Evolutionary conservation across 2,113 vertebrate genomes (phyloP), one percentile per base, ranked within the genome.

Genomic region (Callithrix jacchus): DNA sequence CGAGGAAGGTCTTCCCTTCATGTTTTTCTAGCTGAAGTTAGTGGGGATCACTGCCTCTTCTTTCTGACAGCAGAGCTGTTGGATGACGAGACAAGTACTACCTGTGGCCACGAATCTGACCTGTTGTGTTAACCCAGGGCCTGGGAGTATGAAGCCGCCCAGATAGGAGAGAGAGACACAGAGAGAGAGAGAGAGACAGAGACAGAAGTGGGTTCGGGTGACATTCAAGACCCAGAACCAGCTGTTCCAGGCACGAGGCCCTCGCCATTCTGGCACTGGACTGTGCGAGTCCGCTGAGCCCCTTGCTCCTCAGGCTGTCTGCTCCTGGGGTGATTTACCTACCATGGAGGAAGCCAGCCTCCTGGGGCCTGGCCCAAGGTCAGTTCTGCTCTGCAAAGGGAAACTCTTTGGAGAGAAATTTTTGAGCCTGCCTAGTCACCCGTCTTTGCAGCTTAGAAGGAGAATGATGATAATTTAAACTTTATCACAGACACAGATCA

Each of bases 241-340:
- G 81, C 14, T 45, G 23, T 45, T 58, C 9, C 7, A n/a, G 66
- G 73, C 30, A 5, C 0, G 0, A 66, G 52, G 5, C 7, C 32
- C 35, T 56, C 14, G 5, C 42, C 3, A 37, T 47, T 45, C 8
- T 82, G 23, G 3, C 5, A 0, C 16, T 21, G 58, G 7, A 40
- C 37, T 21, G 18, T 1, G 12, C 42, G 35, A 54, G 54, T 5
- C 23, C 40, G 9, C 1, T 0, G 3, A 21, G 37, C 18, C 35
- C 17, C 4, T 74, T 66, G 70, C 76, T 37, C 1, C 9, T 0
- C 8, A 27, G 73, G 8, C 32, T 23, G 6, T 35, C 49, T 35
- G 8, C 20, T 35, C 18, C 89, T 74, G 64, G 14, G 11, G 14
- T 35, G 37, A 83, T 11, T 47, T 2, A 77, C 21, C 27, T 2